phyloP scores from a whole-genome alignment of 2,797 vertebrate species.

The Gallirallus australis region DNA sequence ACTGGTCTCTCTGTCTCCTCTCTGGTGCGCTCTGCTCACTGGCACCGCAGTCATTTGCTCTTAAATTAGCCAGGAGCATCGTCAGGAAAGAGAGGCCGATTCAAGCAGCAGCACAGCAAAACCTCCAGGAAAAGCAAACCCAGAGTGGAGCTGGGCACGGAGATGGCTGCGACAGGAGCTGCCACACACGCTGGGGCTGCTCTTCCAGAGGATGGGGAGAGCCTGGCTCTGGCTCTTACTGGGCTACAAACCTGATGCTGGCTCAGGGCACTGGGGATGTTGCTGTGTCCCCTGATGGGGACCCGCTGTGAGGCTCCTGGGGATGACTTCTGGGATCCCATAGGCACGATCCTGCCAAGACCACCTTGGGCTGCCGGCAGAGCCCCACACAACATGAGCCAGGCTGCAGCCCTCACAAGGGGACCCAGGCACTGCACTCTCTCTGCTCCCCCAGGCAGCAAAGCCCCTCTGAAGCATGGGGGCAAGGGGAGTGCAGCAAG shows the following conservation, averaged over 20 bases:
- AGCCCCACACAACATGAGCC: accelerated
- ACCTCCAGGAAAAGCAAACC: conserved; percentile 11
- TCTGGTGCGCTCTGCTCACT: neutral
- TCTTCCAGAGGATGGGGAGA: neutral
- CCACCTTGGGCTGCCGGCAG: neutral
- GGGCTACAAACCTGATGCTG: accelerated
- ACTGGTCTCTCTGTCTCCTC: neutral
- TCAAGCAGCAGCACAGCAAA: neutral
- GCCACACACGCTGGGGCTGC: neutral
- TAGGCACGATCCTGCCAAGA: neutral
- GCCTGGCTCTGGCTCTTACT: neutral
- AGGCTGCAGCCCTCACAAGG: accelerated
- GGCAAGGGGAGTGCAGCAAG: neutral
- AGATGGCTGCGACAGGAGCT: neutral
- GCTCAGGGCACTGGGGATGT: neutral
- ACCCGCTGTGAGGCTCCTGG: neutral
- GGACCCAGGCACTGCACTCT: neutral
- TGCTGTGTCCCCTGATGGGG: accelerated
- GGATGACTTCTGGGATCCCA: neutral
- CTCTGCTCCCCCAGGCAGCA: neutral
- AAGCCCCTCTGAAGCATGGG: neutral
- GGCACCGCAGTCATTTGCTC: neutral
- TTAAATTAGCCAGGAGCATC: neutral
- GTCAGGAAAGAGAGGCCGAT: neutral
- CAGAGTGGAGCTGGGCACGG: accelerated